Base-by-base conservation (phyloP, 2,797 vertebrate genomes). In the Brotula barbata region DNA sequence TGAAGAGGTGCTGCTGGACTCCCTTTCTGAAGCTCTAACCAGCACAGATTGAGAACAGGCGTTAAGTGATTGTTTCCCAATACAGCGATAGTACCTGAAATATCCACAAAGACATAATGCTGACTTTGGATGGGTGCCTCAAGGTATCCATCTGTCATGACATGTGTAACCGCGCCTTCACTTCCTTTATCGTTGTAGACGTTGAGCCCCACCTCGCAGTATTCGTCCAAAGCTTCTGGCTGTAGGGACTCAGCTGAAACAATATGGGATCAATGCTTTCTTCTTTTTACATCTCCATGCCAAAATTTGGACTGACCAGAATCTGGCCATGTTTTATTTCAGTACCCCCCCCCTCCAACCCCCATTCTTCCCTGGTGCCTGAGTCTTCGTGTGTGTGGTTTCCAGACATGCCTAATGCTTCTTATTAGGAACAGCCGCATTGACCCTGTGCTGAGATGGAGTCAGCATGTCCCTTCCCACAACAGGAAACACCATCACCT, bases 401-500 rank as follows among this genome's bases (percentile, higher is more conserved):
- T 80, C 68, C 60, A 78, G 73, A 78, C 71, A 63, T 72, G 69
- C 68, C 77, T 64, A 71, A 82, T 87, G 86, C 71, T 91, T 89
- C 73, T 84, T 80, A 90, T 89, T 89, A 88, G 73, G 49, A 31
- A 14, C 59, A 71, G 78, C 80, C 78, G 36, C 77, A 74, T 15
- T 16, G 77, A 87, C 85, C 83, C 61, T 46, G 52, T 3, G 1
- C 68, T 57, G 73, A 50, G 59, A 80, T 69, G 12, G 34, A 78
- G 83, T 73, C 77, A 86, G 64, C 67, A 43, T 73, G 77, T 76
- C 78, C 77, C 66, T 66, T 87, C 57, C 78, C 75, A 80, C 72
- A 83, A 87, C 77, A 87, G 86, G 83, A 89, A 85, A 80, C 79
- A 61, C 81, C 73, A 73, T 78, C 68, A 83, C 73, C 68, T 68